Evolutionary conservation across 2,888 invertebrate genomes (phyloP), one percentile per base, ranked within the genome.

Genomic region (Pristionchus entomophagus): DNA sequence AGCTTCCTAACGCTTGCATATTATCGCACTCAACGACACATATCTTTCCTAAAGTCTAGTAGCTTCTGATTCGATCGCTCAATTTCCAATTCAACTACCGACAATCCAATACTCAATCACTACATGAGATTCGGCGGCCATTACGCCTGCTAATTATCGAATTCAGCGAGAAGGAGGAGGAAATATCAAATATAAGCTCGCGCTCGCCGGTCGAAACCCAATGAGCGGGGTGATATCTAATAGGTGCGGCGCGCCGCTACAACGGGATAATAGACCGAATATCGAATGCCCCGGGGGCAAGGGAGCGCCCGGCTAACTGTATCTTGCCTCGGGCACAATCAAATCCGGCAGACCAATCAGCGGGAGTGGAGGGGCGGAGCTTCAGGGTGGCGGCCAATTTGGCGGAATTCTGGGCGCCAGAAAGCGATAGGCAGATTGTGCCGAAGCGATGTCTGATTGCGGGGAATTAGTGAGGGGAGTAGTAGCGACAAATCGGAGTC

Each of bases 341-440:
- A 2, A 41, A 73, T 73, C 73, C 41, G 10, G 22, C 14, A 22
- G 32, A 12, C 73, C 41, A 73, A 45, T 38, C 73, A 0, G 19
- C 2, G 8, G n/a, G 41, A 73, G 41, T 38, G 26, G 17, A 6
- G 41, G 73, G 73, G n/a, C 41, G 73, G 41, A 41, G n/a, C 26
- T 12, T 29, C 10, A 2, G 29, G 59, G 26, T 32, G 5, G 65
- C 22, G 19, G 62, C 22, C 41, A 73, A 73, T 73, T 73, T 41
- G 73, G 73, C 41, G 73, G 32, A 41, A 73, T 38, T 41, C 73
- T 73, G 73, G 38, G 38, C 32, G n/a, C n/a, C n/a, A n/a, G n/a
- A 45, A 45, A 45, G 8, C 6, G 45, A 14, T 6, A 14, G 45
- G 45, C 73, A 73, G 73, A 73, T 73, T 73, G 73, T 14, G 45